A percentile compares a stretch with the other conserved stretches of the same genome.
phyloP scores from a whole-genome alignment of 2,797 vertebrate species.

The Squalus acanthias region DNA sequence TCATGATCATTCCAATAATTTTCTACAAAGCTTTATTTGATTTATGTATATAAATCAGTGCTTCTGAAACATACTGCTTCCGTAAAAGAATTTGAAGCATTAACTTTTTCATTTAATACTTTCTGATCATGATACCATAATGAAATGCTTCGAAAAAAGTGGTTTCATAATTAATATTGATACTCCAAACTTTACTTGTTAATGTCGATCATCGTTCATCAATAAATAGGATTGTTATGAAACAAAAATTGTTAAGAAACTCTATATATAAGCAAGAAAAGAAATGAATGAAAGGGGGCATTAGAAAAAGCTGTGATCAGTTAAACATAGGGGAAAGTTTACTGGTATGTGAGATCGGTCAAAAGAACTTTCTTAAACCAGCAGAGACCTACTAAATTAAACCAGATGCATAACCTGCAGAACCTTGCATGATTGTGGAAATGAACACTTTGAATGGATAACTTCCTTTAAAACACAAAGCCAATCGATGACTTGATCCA shows the following conservation, averaged over 20 bases:
- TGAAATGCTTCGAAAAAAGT: background rate
- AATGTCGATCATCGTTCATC: background rate
- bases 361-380: background rate
- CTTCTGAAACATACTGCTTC: background rate
- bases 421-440: background rate
- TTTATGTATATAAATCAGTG: background rate
- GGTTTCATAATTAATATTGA: background rate
- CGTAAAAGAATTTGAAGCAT: no score
- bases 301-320: background rate
- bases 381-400: background rate
- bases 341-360: background rate
- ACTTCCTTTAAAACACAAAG: background rate
- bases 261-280: background rate
- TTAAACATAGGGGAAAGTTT: background rate
- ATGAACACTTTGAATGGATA: background rate
- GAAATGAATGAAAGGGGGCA: background rate
- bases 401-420: background rate
- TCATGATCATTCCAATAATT: background rate
- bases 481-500: background rate
- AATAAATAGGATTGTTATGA: background rate
- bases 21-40: background rate
- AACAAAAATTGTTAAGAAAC: background rate
- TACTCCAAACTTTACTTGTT: no score
- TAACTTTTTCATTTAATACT: background rate
- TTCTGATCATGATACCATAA: background rate